Evolutionary conservation across 2,113 vertebrate genomes (phyloP), one percentile per base, ranked within the genome.

Genomic region (Hippocampus abdominalis): DNA sequence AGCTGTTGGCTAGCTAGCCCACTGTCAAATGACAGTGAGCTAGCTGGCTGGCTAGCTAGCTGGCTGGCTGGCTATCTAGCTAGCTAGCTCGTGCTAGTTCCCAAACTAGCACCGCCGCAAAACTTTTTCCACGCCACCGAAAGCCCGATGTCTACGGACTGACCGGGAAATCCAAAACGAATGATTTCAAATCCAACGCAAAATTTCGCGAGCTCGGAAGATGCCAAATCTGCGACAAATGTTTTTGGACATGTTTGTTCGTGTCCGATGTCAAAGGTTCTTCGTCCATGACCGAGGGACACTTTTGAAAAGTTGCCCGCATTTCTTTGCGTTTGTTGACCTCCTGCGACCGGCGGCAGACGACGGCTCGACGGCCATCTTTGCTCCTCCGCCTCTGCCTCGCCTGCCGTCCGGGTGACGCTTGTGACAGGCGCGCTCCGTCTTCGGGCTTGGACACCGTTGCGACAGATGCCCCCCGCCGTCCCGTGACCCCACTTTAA

Each of bases 401-500:
- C n/a, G 25, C 42, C 74, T 29, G 27, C 63, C 44, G 57, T 0
- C 63, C 56, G 64, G 25, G 65, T 68, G 74, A 66, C 60, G 13
- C 57, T 62, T 62, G 70, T 84, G 81, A 83, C 84, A 82, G 71
- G 25, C 59, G 68, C 69, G 72, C 16, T 29, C 29, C 32, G 5
- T 27, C 13, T 2, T 27, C 54, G 18, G 40, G 40, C 42, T 44
- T 7, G 54, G 54, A 57, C 54, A 7, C 25, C 54, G 15, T 12
- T 16, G 4, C 54, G 6, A 13, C 46, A 54, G 49, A 70, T 64
- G 32, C 48, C 51, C 53, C 84, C 77, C 27, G 71, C 64, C 40
- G 83, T 77, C 71, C 64, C 65, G 64, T 77, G 79, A 83, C 81
- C 85, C 71, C 81, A 72, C 76, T 83, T 89, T 84, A 86, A 85